A percentile compares a stretch with the other conserved stretches of the same genome.
These are phyloP conservation scores for Brienomyrus longianalis DNA, from an alignment of 2,113 vertebrate species.

Conservation along the genomic window DNA sequence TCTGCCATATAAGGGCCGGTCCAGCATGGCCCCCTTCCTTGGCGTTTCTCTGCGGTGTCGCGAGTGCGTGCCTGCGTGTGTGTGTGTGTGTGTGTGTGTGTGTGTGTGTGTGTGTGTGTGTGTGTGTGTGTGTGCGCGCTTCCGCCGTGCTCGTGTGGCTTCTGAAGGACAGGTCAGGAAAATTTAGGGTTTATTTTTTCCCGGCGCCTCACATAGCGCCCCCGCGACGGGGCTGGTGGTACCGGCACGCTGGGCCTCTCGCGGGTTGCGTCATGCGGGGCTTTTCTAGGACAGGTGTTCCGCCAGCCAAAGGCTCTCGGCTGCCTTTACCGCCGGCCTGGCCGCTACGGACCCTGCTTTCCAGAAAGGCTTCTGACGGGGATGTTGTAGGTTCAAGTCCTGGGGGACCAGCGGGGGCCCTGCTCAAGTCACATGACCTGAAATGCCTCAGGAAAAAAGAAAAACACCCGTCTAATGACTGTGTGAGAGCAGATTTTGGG, in stretches of 20 bases:
- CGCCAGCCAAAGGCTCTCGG: too few relatives aligned
- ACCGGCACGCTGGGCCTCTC: neutral
- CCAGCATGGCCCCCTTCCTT: constrained; percentile 60
- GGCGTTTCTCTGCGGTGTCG: constrained; percentile 51
- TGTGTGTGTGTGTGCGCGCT: neutral
- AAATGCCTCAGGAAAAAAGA: neutral
- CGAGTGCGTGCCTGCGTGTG: constrained; percentile 20
- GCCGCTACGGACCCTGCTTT: neutral
- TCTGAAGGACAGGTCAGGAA: neutral
- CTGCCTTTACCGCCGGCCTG: neutral
- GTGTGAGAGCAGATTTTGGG: neutral
- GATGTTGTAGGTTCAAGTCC: neutral
- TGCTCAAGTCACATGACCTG: neutral
- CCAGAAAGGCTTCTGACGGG: neutral
- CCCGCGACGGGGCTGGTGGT: neutral
- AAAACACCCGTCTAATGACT: neutral
- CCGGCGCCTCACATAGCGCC: neutral
- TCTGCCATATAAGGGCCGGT: constrained; percentile 71
- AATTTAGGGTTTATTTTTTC: neutral
- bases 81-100: neutral
- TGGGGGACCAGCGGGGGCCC: neutral
- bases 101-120: neutral
- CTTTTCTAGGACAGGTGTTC: constrained; percentile 7
- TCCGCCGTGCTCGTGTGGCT: neutral
- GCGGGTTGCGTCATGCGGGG: neutral